Base-by-base conservation (phyloP, 2,113 vertebrate genomes). In the Megaleporinus macrocephalus region DNA sequence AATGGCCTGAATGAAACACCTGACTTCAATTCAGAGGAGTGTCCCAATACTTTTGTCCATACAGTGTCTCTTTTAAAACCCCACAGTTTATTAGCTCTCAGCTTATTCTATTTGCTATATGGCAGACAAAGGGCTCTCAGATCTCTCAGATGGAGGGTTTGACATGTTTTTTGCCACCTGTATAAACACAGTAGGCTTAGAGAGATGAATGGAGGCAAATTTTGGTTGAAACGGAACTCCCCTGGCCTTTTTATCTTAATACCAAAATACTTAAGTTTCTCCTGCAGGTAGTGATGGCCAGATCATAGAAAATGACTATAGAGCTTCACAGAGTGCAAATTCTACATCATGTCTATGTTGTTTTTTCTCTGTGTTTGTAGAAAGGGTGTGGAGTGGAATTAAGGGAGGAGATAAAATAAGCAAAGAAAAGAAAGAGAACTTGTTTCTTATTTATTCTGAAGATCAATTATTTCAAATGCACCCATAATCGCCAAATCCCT, bases 381-480 rank as follows among this genome's bases (percentile, higher is more conserved):
- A 75, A 74, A 75, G 47, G 79, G 71, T 66, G 79, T 81, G 33
- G n/a, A 62, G 36, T 36, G 79, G 61, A 75, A 57, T 75, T 62
- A 74, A 2, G 20, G 51, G 61, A 55, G 79, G 30, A 75, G 22
- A 65, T 33, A 14, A 41, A 51, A 41, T 26, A 33, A 80, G 14
- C 24, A 61, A 15, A n/a, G 26, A 57, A 72, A 62, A 22, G 20
- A 73, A 61, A 63, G 44, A 69, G 30, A 69, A 24, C 66, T n/a
- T 65, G 44, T 73, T 44, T 29, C 9, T 49, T 36, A 33, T 27
- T 51, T 65, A 41, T 80, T 79, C 41, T 44, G 72, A 12, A 29
- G 16, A 51, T 51, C 49, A 11, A 9, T 44, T 44, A 44, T 44
- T 44, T 44, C 41, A 44, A 44, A 44, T 10, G 41, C 10, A 44